Base-by-base conservation (phyloP, 1,140 invertebrate genomes). In the Lordiphosa clarofinis region DNA sequence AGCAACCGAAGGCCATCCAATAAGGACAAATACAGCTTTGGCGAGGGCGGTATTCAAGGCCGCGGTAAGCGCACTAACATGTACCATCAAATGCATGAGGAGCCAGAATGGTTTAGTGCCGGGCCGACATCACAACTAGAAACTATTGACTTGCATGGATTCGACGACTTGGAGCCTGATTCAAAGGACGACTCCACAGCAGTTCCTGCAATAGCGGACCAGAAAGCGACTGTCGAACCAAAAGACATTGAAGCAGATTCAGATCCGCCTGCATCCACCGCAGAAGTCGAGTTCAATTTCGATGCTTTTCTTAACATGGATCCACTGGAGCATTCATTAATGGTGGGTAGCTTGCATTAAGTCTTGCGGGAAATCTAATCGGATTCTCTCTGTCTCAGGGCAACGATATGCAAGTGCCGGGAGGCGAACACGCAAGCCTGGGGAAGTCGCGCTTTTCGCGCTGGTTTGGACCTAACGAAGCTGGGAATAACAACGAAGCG, bases 141-240 rank as follows among this genome's bases (percentile, higher is more conserved):
- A 68, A 97, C 95, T n/a, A 98, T 98, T 57, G 97, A 98, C 88
- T 90, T 98, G 46, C 92, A 94, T 53, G 97, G 97, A 4, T 98
- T 98, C 90, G 96, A 97, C 39, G 95, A 96, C 68, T 86, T 58
- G 4, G 87, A 86, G 13, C 10, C 47, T 4, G 46, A 65, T 3
- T 12, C 12, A 1, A 56, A 42, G 8, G 52, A 48, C 15, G 13
- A 56, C 6, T 15, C 12, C 0, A 13, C 6, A 21, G 1, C 89
- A 90, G 57, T 90, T 89, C 56, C 90, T 91, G 71, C 69, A 87
- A n/a, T 13, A 5, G 6, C 24, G 1, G 33, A 15, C 1, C 21
- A 6, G 47, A 9, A 11, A 3, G 5, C 12, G 5, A 36, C 10
- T 31, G 37, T 44, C 28, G 49, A 62, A 9, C 1, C 19, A 36